Conservation (phyloP, 1,140 invertebrate species). For the Drosophila murphyi region DNA sequence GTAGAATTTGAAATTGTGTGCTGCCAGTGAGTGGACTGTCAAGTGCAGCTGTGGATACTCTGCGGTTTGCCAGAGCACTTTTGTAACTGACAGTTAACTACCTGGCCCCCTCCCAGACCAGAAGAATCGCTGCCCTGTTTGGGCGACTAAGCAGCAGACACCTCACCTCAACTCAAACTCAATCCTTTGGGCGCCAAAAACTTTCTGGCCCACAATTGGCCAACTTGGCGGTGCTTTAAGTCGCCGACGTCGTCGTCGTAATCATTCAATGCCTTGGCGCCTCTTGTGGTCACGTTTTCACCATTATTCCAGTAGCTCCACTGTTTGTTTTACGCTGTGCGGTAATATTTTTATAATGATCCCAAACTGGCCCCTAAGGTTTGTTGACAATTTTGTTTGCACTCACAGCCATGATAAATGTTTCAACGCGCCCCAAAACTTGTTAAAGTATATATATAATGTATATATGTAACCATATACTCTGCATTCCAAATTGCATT, state of each 20-base stretch:
- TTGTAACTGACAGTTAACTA: slow-evolving; percentile 48
- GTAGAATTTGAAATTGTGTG: slow-evolving; percentile 2
- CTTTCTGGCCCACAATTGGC: slow-evolving; percentile 48
- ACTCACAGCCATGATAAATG: slow-evolving; percentile 54
- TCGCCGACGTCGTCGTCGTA: slow-evolving; percentile 28
- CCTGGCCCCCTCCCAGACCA: slow-evolving; percentile 14
- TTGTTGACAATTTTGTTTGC: slow-evolving; percentile 67
- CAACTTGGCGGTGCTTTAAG: slow-evolving; percentile 37
- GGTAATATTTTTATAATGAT: slow-evolving; percentile 78
- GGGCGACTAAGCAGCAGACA: slow-evolving; percentile 22
- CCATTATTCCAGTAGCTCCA: slow-evolving; percentile 57
- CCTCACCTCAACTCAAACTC: slow-evolving; percentile 10
- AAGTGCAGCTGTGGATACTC: slow-evolving; percentile 57
- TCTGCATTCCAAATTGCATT: not conserved
- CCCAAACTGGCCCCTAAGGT: slow-evolving; percentile 40
- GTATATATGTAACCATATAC: no score
- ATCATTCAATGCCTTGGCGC: slow-evolving; percentile 48
- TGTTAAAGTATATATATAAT: slow-evolving; percentile 17
- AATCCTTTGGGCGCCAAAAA: slow-evolving; percentile 44
- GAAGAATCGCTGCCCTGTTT: not conserved
- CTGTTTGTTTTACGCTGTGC: slow-evolving; percentile 19
- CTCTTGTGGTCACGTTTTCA: slow-evolving; percentile 75
- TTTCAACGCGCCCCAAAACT: slow-evolving; percentile 37
- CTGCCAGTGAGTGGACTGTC: slow-evolving; percentile 40
- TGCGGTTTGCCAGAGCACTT: slow-evolving; percentile 61